phyloP scores from a whole-genome alignment of 1,140 invertebrate species.

The Proales similis region DNA sequence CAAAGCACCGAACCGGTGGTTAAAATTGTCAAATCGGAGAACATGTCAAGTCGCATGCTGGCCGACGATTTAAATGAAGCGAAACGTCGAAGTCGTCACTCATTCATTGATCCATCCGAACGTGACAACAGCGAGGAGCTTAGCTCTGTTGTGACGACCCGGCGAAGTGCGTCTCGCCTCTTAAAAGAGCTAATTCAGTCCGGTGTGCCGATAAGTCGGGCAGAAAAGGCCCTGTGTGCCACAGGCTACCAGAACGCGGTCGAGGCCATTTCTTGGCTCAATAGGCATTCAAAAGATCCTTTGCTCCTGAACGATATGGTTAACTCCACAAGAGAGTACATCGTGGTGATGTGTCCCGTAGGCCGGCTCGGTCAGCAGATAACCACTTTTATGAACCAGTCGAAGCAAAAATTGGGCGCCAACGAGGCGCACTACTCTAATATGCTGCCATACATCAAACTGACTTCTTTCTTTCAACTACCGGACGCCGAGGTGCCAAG shows the following conservation, averaged over 20 bases:
- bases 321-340: constrained; percentile 15
- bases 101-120: no score
- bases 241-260: constrained; percentile 27
- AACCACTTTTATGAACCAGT: constrained; percentile 6
- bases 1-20: no score
- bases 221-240: constrained; percentile 20
- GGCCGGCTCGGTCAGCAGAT: constrained; percentile 5
- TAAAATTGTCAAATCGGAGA: no score
- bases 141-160: no score
- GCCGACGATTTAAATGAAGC: no score
- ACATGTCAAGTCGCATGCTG: no score
- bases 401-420: constrained; percentile 15
- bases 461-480: constrained; percentile 36
- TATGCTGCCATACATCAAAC: constrained; percentile 26
- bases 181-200: no score
- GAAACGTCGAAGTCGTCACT: no score
- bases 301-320: constrained; percentile 4
- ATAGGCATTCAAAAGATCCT: constrained; percentile 29
- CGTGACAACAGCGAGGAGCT: no score
- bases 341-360: constrained; percentile 26
- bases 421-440: constrained; percentile 32
- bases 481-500: constrained; percentile 17
- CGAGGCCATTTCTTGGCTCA: constrained; percentile 31
- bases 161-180: no score
- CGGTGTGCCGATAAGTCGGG: no score